Conservation (phyloP, 2,113 vertebrate species). For the Rhinolophus sinicus region DNA sequence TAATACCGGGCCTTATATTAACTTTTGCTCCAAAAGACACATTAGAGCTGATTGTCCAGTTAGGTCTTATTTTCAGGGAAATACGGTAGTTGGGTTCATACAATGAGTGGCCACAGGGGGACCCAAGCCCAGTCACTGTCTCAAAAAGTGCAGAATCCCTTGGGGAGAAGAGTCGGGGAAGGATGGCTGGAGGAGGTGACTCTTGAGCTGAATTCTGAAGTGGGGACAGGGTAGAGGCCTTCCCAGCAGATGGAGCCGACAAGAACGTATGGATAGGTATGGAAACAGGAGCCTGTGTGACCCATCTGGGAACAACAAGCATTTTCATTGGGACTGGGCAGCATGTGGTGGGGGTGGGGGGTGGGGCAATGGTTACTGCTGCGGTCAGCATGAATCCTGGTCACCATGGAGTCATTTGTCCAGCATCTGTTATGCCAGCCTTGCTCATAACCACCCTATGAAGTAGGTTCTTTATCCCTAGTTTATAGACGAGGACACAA, state of each 20-base stretch:
- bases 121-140: background rate
- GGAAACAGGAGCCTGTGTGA: background rate
- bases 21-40: no score
- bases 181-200: background rate
- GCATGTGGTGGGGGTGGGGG: background rate
- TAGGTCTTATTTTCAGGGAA: no score
- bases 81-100: background rate
- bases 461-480: background rate
- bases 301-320: background rate
- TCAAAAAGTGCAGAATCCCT: background rate
- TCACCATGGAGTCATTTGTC: background rate
- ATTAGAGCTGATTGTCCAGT: no score
- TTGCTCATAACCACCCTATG: no score
- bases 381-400: background rate
- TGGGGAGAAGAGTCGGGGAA: background rate
- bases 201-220: background rate
- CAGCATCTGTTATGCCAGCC: background rate
- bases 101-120: background rate
- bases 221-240: background rate
- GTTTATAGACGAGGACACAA: no score
- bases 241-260: background rate
- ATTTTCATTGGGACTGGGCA: background rate
- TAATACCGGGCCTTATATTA: no score
- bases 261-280: rapidly evolving
- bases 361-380: background rate